These are phyloP conservation scores for Papilio xuthus DNA, from an alignment of 1,140 invertebrate species.

Conservation along the genomic window DNA sequence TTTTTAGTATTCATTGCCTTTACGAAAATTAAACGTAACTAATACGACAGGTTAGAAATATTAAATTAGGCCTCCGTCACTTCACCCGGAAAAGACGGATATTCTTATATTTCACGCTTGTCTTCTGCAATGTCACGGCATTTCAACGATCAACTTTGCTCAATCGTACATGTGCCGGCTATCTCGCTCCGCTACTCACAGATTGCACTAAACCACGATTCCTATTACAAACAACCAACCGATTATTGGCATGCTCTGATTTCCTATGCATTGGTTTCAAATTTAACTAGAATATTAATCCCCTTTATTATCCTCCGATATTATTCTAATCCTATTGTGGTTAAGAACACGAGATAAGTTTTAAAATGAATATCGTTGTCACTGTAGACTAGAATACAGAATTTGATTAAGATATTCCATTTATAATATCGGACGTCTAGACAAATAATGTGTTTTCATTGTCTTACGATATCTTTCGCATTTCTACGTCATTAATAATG, in stretches of 20 bases:
- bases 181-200: not conserved
- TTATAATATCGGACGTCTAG: slow-evolving; percentile 19
- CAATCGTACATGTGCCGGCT: not conserved
- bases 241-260: not conserved
- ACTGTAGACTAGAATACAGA: not conserved
- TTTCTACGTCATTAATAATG: slow-evolving; percentile 22
- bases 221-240: not conserved
- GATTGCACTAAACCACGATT: not conserved
- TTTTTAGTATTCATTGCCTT: too few relatives aligned
- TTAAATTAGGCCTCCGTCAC: not conserved
- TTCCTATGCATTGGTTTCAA: not conserved
- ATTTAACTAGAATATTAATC: not conserved
- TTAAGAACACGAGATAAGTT: not conserved
- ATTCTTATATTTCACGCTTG: not conserved
- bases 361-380: not conserved
- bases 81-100: not conserved
- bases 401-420: slow-evolving; percentile 23
- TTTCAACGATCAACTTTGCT: not conserved
- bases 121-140: not conserved
- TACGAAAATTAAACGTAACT: too few relatives aligned
- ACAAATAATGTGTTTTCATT: slow-evolving; percentile 20
- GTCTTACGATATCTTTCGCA: slow-evolving; percentile 7
- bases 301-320: not conserved
- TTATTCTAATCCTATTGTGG: not conserved
- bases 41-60: too few relatives aligned